These are phyloP conservation scores for Setophaga coronata DNA, from an alignment of 2,113 vertebrate genomes.

Conservation along the genomic window DNA sequence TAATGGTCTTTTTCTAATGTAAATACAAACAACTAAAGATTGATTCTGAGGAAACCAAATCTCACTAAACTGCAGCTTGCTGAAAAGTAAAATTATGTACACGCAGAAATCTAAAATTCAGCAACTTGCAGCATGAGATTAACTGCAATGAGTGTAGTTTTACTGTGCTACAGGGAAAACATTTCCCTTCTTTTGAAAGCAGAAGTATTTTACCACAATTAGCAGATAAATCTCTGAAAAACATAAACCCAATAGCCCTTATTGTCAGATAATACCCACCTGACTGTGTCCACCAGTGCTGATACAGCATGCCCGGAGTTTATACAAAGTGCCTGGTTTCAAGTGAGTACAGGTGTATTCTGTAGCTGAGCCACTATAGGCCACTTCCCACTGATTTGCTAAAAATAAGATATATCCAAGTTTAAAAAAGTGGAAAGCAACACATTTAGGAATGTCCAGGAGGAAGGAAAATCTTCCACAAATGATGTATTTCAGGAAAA, in stretches of 20 bases:
- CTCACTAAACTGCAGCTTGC: neutral
- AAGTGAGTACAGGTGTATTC: slow-evolving; percentile 87
- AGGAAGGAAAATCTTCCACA: neutral
- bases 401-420: neutral
- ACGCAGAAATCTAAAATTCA: neutral
- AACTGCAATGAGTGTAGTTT: neutral
- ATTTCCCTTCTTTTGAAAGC: neutral
- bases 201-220: neutral
- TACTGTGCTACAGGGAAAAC: neutral
- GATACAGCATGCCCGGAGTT: slow-evolving; percentile 91
- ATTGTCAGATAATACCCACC: slow-evolving; percentile 59
- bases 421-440: neutral
- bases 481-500: neutral
- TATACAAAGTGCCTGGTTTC: slow-evolving; percentile 91
- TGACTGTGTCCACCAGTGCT: slow-evolving; percentile 95
- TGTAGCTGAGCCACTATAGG: slow-evolving; percentile 88
- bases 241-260: fast-evolving
- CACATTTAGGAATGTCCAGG: neutral
- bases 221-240: neutral
- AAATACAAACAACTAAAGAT: neutral
- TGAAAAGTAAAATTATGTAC: neutral
- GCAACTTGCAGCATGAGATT: neutral
- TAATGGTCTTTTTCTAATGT: fast-evolving
- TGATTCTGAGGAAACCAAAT: neutral
- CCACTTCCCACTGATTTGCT: slow-evolving; percentile 91